A percentile compares a stretch with the other conserved stretches of the same genome.
Evolutionary conservation across 2,113 vertebrate genomes (phyloP).

Genomic region (Rhabdornis inornatus): DNA sequence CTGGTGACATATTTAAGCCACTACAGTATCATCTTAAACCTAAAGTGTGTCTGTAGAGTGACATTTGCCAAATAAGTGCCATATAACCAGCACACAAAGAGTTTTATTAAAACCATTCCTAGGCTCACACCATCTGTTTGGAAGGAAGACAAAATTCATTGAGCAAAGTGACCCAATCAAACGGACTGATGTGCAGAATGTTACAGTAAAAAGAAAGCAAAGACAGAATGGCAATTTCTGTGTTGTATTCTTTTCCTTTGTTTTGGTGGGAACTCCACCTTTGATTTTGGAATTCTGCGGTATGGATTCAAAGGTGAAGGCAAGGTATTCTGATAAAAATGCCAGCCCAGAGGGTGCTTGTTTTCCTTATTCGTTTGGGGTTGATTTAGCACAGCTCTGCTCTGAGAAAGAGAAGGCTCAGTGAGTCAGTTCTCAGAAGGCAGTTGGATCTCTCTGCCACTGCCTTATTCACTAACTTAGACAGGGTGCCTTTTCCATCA

Average conservation of each 20-base stretch:
- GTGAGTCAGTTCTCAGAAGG: background rate
- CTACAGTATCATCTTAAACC: constrained; percentile 31
- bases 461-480: background rate
- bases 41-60: constrained; percentile 27
- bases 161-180: constrained; percentile 32
- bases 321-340: background rate
- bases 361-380: background rate
- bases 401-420: background rate
- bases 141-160: constrained; percentile 33
- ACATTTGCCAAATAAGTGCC: constrained; percentile 51
- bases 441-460: background rate
- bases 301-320: background rate
- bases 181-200: background rate
- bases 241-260: background rate
- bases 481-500: background rate
- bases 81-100: constrained; percentile 37
- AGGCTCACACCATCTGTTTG: constrained; percentile 36
- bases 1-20: constrained; percentile 31
- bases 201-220: background rate
- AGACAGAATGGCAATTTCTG: background rate
- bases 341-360: background rate
- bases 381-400: background rate
- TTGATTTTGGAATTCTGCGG: background rate
- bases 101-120: constrained; percentile 51
- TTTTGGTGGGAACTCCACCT: background rate